These are phyloP conservation scores for Drosophila navojoa DNA, from an alignment of 1,140 invertebrate genomes.

Conservation along the genomic window DNA sequence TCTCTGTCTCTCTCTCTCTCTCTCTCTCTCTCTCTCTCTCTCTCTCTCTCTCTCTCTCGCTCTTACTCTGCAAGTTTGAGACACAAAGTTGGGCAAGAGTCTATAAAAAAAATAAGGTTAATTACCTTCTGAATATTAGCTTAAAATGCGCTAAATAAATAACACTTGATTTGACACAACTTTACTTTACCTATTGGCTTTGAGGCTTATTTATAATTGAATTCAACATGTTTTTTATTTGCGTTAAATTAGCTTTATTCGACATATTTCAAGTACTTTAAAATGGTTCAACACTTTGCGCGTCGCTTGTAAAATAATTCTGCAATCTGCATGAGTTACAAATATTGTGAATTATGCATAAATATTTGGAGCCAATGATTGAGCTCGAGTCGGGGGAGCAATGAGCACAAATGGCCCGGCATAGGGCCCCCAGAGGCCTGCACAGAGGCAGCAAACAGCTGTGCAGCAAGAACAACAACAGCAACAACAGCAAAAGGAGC, in stretches of 20 bases:
- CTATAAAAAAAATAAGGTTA: too few species aligned
- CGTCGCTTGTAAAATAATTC: slow-evolving; percentile 1
- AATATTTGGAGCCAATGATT: slow-evolving; percentile 29
- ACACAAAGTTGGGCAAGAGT: too few species aligned
- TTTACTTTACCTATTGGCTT: too few species aligned
- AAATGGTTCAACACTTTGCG: not conserved
- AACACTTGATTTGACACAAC: too few species aligned
- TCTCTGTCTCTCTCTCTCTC: not conserved
- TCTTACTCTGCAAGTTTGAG: too few species aligned
- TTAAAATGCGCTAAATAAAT: too few species aligned
- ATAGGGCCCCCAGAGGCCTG: slow-evolving; percentile 16
- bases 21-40: slow-evolving; percentile 1
- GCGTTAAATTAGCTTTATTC: too few species aligned
- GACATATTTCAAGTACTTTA: not conserved
- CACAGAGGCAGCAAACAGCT: slow-evolving; percentile 40
- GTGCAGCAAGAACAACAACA: slow-evolving; percentile 40
- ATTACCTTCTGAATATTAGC: too few species aligned
- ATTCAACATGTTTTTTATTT: too few species aligned
- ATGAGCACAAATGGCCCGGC: slow-evolving; percentile 23
- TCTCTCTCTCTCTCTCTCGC: not conserved
- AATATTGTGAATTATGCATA: slow-evolving; percentile 37
- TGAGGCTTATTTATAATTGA: too few species aligned
- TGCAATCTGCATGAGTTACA: slow-evolving; percentile 14
- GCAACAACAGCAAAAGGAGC: slow-evolving; percentile 9
- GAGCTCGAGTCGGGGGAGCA: slow-evolving; percentile 16